Evolutionary conservation across 2,888 invertebrate genomes (phyloP), one percentile per base, ranked within the genome.

Genomic region (Eupithecia exiguata): DNA sequence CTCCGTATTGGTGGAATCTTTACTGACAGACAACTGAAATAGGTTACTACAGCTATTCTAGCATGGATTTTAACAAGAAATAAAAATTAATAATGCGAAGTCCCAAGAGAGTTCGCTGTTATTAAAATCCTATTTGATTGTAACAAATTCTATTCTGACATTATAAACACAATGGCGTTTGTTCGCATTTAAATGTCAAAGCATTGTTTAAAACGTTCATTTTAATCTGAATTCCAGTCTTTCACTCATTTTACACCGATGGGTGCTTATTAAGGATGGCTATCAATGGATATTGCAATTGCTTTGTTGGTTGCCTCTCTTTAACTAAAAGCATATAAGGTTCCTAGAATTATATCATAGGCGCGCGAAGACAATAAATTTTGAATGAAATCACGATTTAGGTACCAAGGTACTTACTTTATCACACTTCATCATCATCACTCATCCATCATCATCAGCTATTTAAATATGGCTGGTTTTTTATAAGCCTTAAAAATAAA

Each of bases 141-240:
- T 66, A 70, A 72, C 62, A 62, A 58, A 69, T 71, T 69, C 6
- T 21, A 69, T 74, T 75, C 70, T 69, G 69, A 18, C 62, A 38
- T 68, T 53, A 70, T 71, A 65, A 65, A 65, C 63, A 72, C 69
- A 72, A 62, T 69, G 43, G 49, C 67, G 38, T 74, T 73, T 74
- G 76, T 77, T 76, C 72, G 74, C 74, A 77, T 80, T 79, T 77
- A 77, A 77, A 77, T 83, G 83, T 83, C 87, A 86, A 84, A 87
- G 87, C 85, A 78, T 86, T 85, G 88, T 86, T 87, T 83, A 83
- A 83, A 80, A 77, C 81, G 78, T 73, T 80, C 83, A 84, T 85
- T 89, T 88, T 86, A 87, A 89, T 89, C 87, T 81, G 81, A 83
- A 89, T 88, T 88, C 88, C 88, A 82, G 81, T 83, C 86, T 87